These are phyloP conservation scores for Cancer borealis DNA, from an alignment of 2,888 invertebrate species.

Conservation along the genomic window DNA sequence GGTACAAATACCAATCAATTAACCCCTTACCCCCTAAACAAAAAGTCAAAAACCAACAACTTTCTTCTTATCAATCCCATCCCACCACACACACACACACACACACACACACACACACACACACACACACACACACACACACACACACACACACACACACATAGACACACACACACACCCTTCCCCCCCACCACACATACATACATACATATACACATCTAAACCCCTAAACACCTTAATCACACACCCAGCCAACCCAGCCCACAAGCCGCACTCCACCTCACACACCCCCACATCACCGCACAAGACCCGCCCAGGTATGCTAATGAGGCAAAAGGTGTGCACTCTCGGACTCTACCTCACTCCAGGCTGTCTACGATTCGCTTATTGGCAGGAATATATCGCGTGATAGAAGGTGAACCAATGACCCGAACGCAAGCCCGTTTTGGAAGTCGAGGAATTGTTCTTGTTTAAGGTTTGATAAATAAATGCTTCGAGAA, in stretches of 20 bases:
- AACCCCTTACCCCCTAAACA: not conserved
- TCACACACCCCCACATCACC: not conserved
- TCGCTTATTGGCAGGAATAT: conserved; percentile 23
- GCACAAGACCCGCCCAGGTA: not conserved
- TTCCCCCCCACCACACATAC: no score
- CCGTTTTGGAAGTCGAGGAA: not conserved
- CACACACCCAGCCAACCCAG: not conserved
- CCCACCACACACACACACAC: not conserved
- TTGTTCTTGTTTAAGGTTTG: conserved; percentile 17
- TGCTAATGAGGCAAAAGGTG: conserved; percentile 23
- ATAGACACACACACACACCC: not conserved
- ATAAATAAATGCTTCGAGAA: not conserved
- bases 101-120: conserved; percentile 20
- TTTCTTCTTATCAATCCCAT: not conserved
- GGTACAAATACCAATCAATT: not conserved
- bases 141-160: not conserved
- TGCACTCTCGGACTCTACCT: not conserved
- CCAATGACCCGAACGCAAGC: not conserved
- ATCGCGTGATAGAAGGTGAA: not conserved
- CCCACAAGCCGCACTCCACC: not conserved
- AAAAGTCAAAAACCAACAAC: not conserved
- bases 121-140: not conserved
- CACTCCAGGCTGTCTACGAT: conserved; percentile 17
- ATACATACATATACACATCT: no score
- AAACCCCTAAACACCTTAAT: not conserved